Evolutionary conservation across 1,140 invertebrate species (phyloP), one percentile per base, ranked within the genome.

Genomic region (Branchinecta lindahli): DNA sequence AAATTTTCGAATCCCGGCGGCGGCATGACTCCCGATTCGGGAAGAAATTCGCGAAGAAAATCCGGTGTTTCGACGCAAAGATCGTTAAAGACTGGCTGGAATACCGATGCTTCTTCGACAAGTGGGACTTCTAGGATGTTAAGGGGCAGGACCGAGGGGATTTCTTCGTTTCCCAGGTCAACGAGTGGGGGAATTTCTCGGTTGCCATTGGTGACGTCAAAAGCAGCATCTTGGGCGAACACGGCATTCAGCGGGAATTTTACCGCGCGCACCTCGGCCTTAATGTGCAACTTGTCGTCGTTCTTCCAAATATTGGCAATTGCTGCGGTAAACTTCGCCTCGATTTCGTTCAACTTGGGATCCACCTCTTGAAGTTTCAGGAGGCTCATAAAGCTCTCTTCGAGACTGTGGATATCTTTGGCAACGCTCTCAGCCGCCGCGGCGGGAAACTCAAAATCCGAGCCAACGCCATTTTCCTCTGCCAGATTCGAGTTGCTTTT

Each of bases 221-320:
- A 15, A 61, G 52, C 12, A 12, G 18, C 12, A 61, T 61, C 52
- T 15, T 12, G 12, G 12, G 12, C 12, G 18, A 15, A 61, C 52
- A 20, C 2, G 4, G 52, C 52, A 61, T 61, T 61, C 18, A 61
- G 12, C 12, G 52, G 52, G 18, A 61, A 61, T 20, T 20, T 12
- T 15, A 61, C 52, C 52, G 52, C 52, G 52, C 52, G 52, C 18
- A 61, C 52, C 18, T 61, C 52, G 52, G 52, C 52, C 52, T 61
- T 61, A 15, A 61, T 61, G 18, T 61, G 52, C 12, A 61, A 20
- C 6, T 61, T 61, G 6, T 61, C 52, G 18, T 61, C 52, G 18
- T 61, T 61, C 4, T 61, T 61, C 52, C 52, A 61, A 4, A 61
- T 61, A 61, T 61, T 61, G 6, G 52, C 52, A 15, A 61, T 15